Evolutionary conservation across 2,888 invertebrate species (phyloP).

Genomic region (Amaurobius ferox): DNA sequence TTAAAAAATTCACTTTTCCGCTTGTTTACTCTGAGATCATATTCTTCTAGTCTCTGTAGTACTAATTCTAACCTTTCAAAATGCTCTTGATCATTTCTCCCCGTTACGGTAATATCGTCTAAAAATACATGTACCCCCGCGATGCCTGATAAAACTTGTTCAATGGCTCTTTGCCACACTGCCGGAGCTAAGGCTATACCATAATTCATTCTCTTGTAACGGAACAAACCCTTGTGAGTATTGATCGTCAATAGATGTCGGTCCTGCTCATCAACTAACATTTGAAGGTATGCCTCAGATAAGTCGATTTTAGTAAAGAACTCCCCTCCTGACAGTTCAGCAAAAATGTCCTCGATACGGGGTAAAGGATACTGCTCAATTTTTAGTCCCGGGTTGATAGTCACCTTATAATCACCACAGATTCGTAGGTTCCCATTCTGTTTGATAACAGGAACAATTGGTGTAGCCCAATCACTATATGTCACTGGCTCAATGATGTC

Average conservation of each 20-base stretch:
- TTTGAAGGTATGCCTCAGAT: constrained; percentile 76
- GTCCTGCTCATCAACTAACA: constrained; percentile 76
- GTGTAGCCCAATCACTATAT: constrained; percentile 48
- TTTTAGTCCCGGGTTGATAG: constrained; percentile 74
- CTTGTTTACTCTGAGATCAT: no score
- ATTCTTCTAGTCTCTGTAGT: no score
- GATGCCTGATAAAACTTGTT: constrained; percentile 32
- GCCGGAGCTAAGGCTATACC: constrained; percentile 76
- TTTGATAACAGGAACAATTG: constrained; percentile 43
- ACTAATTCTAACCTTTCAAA: constrained; percentile 7
- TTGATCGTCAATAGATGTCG: constrained; percentile 76
- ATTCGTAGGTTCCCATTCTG: constrained; percentile 72
- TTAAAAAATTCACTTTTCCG: no score
- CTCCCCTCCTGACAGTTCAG: constrained; percentile 74
- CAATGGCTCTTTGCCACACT: constrained; percentile 74
- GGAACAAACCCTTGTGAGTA: constrained; percentile 77
- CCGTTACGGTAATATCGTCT: constrained; percentile 31
- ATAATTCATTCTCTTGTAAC: constrained; percentile 75
- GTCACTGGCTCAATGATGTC: constrained; percentile 73
- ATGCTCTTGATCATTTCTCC: constrained; percentile 26
- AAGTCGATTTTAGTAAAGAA: constrained; percentile 75
- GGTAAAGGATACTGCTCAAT: constrained; percentile 76
- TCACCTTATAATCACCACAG: constrained; percentile 76
- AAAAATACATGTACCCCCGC: constrained; percentile 22
- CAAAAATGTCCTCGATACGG: constrained; percentile 75